phyloP scores from a whole-genome alignment of 1,140 invertebrate genomes.

The Carposina sasakii region DNA sequence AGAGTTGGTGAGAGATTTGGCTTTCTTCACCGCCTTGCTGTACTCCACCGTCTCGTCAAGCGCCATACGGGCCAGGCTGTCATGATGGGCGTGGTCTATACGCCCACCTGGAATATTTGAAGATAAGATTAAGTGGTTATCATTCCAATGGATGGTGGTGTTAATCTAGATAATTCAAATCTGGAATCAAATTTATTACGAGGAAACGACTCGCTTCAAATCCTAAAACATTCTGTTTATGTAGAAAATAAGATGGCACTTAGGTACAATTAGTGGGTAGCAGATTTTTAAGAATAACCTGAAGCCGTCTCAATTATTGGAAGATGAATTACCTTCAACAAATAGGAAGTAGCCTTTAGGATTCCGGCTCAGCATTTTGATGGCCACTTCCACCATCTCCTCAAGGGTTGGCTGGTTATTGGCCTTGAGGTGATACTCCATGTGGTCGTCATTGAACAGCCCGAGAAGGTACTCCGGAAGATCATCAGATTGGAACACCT shows the following conservation, averaged over 20 bases:
- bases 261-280: no score
- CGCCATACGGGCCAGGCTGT: constrained; percentile 76
- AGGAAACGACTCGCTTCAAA: no score
- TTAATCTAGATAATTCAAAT: no score
- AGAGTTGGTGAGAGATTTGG: constrained; percentile 72
- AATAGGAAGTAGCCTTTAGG: constrained; percentile 90
- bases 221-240: no score
- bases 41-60: constrained; percentile 82
- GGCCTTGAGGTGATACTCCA: constrained; percentile 73
- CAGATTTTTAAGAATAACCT: no score
- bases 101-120: constrained; percentile 71
- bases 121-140: background rate
- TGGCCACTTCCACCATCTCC: constrained; percentile 90
- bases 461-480: constrained; percentile 76
- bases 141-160: no score
- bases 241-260: no score
- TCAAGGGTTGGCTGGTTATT: constrained; percentile 79
- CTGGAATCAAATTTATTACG: no score
- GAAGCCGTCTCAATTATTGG: no score
- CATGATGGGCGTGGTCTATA: constrained; percentile 84
- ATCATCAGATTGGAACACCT: constrained; percentile 53
- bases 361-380: constrained; percentile 86
- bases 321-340: constrained; percentile 85
- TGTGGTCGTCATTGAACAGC: constrained; percentile 72
- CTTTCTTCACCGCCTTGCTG: constrained; percentile 77